phyloP scores from a whole-genome alignment of 2,888 invertebrate genomes.

The Hydraecia micacea region DNA sequence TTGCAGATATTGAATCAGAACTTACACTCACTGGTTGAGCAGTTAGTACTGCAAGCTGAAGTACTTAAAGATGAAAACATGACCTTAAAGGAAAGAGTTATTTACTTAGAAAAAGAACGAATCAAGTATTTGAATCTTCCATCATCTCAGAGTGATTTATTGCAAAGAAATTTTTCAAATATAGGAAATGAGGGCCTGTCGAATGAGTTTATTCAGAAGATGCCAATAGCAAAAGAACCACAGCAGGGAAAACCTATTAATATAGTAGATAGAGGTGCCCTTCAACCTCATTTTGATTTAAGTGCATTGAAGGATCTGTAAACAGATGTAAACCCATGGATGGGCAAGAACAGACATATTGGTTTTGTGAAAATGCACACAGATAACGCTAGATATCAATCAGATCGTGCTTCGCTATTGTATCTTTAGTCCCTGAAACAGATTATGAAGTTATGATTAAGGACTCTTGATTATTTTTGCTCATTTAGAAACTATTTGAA shows the following conservation, averaged over 20 bases:
- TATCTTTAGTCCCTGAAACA: slow-evolving; percentile 9
- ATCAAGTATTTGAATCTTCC: slow-evolving; percentile 82
- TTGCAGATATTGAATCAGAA: slow-evolving; percentile 92
- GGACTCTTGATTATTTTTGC: slow-evolving; percentile 12
- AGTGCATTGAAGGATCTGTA: slow-evolving; percentile 78
- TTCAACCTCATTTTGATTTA: slow-evolving; percentile 81
- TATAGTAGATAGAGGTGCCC: slow-evolving; percentile 67
- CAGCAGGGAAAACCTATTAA: slow-evolving; percentile 66
- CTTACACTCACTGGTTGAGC: slow-evolving; percentile 88
- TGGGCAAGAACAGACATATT: not conserved
- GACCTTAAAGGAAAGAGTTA: slow-evolving; percentile 90
- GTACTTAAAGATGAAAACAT: slow-evolving; percentile 92
- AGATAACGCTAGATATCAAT: not conserved
- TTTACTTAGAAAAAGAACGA: slow-evolving; percentile 90
- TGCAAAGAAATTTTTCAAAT: slow-evolving; percentile 71
- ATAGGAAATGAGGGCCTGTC: slow-evolving; percentile 62
- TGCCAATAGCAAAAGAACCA: slow-evolving; percentile 64
- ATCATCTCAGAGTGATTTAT: slow-evolving; percentile 72
- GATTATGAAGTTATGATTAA: not conserved
- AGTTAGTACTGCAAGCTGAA: slow-evolving; percentile 91
- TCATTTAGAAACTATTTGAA: slow-evolving; percentile 22
- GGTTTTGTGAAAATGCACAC: slow-evolving; percentile 6
- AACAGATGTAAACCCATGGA: not conserved
- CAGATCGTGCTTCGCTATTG: slow-evolving; percentile 11
- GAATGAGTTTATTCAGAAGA: slow-evolving; percentile 67